Percentiles rank a stretch among this genome's conserved stretches.
These are phyloP conservation scores for Brenthis daphne DNA, from an alignment of 2,888 invertebrate genomes.

Conservation along the genomic window DNA sequence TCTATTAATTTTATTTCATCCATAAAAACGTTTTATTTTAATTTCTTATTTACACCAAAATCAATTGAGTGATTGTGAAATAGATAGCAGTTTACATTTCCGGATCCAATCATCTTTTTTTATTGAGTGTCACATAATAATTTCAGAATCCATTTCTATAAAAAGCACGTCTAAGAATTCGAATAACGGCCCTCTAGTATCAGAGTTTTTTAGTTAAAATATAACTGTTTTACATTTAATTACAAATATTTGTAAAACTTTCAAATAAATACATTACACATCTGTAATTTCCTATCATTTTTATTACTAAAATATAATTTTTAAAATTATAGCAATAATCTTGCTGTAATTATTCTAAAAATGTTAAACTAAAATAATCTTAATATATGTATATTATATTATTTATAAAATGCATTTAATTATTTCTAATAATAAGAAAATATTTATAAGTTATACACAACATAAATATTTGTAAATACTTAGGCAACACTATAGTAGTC, in stretches of 20 bases:
- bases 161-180: slow-evolving; percentile 40
- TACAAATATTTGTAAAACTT: background rate
- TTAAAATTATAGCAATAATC: no score
- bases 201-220: slow-evolving; percentile 17
- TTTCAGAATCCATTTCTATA: slow-evolving; percentile 41
- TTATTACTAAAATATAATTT: no score
- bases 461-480: background rate
- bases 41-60: background rate
- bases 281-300: no score
- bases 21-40: background rate
- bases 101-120: slow-evolving; percentile 30
- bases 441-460: background rate
- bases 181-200: slow-evolving; percentile 41
- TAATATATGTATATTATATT: no score
- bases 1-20: slow-evolving; percentile 4
- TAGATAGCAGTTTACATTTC: slow-evolving; percentile 26
- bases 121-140: slow-evolving; percentile 36
- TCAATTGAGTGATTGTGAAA: slow-evolving; percentile 5
- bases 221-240: slow-evolving; percentile 8
- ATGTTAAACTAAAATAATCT: no score
- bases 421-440: background rate
- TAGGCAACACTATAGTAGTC: slow-evolving; percentile 1
- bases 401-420: background rate
- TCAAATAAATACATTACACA: no score
- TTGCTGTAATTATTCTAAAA: no score